phyloP scores from a whole-genome alignment of 2,113 vertebrate species.

The Reinhardtius hippoglossoides region DNA sequence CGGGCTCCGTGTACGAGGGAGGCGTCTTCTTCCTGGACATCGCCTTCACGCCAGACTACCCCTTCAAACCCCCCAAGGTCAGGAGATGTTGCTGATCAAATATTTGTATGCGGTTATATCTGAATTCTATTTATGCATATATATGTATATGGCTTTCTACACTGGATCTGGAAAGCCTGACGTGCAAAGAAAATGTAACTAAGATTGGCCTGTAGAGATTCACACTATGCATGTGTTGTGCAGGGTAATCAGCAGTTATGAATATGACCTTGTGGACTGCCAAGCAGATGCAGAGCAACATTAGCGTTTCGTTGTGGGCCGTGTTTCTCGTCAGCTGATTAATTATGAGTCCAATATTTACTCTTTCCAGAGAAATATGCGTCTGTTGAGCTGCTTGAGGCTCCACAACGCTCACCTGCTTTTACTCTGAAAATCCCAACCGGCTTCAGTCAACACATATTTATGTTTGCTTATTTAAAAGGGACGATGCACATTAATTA shows the following conservation, averaged over 20 bases:
- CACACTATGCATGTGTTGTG: too few species aligned
- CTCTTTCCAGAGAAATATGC: neutral
- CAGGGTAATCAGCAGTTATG: neutral
- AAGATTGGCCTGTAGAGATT: too few species aligned
- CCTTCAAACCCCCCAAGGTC: conserved; percentile 99
- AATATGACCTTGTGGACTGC: neutral
- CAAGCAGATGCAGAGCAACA: neutral
- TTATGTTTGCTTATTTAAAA: too few species aligned
- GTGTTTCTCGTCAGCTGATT: neutral
- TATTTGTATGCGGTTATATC: too few species aligned
- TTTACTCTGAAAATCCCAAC: neutral
- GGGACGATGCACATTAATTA: too few species aligned
- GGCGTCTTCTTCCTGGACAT: conserved; percentile 99
- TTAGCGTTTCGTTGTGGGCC: neutral
- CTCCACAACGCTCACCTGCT: too few species aligned
- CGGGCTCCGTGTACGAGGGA: conserved; percentile 98
- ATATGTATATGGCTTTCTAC: too few species aligned
- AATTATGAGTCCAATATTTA: neutral
- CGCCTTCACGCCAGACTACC: conserved; percentile 98
- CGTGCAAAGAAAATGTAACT: too few species aligned
- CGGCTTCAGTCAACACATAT: too few species aligned
- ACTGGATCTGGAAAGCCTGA: too few species aligned
- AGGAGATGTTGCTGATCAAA: conserved; percentile 36
- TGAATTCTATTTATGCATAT: too few species aligned
- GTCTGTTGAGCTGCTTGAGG: neutral